Percentiles rank a stretch among this genome's conserved stretches.
Conservation (phyloP, 2,888 invertebrate species). For the Drosophila birchii region DNA sequence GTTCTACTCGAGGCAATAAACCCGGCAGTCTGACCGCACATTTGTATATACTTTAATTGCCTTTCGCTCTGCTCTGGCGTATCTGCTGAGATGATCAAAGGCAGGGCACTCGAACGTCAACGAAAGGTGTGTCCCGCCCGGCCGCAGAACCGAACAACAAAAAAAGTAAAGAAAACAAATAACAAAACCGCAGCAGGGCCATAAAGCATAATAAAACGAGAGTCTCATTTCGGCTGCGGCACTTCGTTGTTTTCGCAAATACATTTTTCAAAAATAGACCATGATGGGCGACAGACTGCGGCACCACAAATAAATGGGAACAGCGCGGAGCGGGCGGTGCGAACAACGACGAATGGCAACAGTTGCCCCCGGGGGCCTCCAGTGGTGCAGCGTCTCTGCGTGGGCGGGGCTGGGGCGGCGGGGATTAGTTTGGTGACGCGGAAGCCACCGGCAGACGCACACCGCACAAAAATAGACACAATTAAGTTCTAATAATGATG, state of each 20-base stretch:
- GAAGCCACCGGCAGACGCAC: slow-evolving; percentile 64
- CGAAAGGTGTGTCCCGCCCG: slow-evolving; percentile 72
- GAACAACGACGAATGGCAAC: slow-evolving; percentile 36
- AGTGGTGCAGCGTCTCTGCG: slow-evolving; percentile 28
- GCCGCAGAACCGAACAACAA: slow-evolving; percentile 28
- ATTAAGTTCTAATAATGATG: slow-evolving; percentile 77
- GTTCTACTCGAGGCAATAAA: slow-evolving; percentile 77
- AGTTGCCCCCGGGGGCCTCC: slow-evolving; percentile 33
- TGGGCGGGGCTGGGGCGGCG: slow-evolving; percentile 27
- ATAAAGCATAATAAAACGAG: slow-evolving; percentile 65
- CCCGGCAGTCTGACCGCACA: slow-evolving; percentile 45
- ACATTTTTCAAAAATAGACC: slow-evolving; percentile 76
- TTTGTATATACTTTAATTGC: slow-evolving; percentile 57
- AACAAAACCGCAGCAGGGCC: slow-evolving; percentile 24
- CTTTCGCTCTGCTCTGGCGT: slow-evolving; percentile 34
- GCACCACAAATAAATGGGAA: slow-evolving; percentile 56
- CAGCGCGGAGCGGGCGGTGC: slow-evolving; percentile 14
- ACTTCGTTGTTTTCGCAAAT: slow-evolving; percentile 66
- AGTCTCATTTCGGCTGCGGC: slow-evolving; percentile 56
- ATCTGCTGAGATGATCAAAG: slow-evolving; percentile 64
- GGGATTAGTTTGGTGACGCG: slow-evolving; percentile 48
- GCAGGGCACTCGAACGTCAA: slow-evolving; percentile 38
- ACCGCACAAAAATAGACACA: slow-evolving; percentile 76
- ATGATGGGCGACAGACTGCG: slow-evolving; percentile 63
- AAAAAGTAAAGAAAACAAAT: slow-evolving; percentile 10